Percentiles rank a stretch among this genome's conserved stretches.
These are phyloP conservation scores for Aramus guarauna DNA, from an alignment of 2,113 vertebrate species.

Conservation along the genomic window DNA sequence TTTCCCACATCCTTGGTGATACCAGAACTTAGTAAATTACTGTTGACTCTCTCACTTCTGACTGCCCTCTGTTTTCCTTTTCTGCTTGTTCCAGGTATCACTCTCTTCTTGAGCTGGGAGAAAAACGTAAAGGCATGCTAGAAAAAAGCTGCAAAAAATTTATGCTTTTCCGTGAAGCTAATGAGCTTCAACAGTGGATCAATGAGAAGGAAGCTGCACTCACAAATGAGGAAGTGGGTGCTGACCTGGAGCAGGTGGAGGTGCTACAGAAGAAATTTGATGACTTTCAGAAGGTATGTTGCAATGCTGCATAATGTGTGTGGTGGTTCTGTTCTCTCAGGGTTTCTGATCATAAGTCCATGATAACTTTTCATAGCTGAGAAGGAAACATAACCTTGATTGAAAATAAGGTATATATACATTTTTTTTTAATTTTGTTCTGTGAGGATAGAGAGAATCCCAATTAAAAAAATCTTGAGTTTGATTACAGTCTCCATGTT, in stretches of 20 bases:
- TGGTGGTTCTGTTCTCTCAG: background rate
- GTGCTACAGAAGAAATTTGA: constrained; percentile 99
- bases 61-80: background rate
- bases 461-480: background rate
- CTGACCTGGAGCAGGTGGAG: constrained; percentile 97
- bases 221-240: constrained; percentile 91
- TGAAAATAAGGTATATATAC: background rate
- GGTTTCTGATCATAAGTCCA: background rate
- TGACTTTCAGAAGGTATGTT: constrained; percentile 94
- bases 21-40: background rate
- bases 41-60: background rate
- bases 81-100: constrained; percentile 78
- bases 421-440: background rate
- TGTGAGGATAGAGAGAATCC: background rate
- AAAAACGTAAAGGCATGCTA: constrained; percentile 95
- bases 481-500: background rate
- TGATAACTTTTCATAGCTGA: background rate
- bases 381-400: background rate
- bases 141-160: constrained; percentile 99
- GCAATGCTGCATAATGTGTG: too few species aligned
- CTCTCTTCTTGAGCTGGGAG: constrained; percentile 89
- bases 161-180: constrained; percentile 96
- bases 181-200: constrained; percentile 97
- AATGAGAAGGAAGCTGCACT: constrained; percentile 92
- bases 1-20: background rate